Conservation (phyloP, 2,113 vertebrate species). For the Pelecanoides urinatrix region DNA sequence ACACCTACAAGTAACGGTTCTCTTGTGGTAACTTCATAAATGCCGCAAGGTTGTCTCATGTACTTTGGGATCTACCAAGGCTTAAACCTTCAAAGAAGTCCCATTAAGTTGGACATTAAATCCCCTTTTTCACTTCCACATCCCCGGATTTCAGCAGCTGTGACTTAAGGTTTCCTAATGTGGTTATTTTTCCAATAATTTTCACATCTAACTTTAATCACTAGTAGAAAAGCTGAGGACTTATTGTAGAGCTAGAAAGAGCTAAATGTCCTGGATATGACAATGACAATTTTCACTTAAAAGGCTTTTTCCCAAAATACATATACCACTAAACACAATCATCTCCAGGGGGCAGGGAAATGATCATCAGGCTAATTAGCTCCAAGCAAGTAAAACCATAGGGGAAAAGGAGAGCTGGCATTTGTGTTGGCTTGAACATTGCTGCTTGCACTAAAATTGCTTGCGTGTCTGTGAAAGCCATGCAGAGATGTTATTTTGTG, state of each 20-base stretch:
- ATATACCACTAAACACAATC: neutral
- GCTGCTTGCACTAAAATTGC: neutral
- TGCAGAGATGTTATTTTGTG: neutral
- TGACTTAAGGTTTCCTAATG: neutral
- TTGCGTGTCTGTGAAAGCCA: neutral
- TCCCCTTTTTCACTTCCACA: neutral
- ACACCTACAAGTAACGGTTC: neutral
- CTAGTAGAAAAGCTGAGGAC: neutral
- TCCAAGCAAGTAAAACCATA: neutral
- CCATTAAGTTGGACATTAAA: neutral
- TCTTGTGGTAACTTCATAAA: neutral
- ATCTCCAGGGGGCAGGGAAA: slow-evolving; percentile 21
- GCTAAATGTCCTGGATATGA: neutral
- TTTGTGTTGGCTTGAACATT: neutral
- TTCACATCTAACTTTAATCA: neutral
- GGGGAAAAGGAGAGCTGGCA: neutral
- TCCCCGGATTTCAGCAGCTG: neutral
- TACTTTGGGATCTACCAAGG: neutral
- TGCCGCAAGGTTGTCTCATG: neutral
- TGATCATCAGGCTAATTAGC: slow-evolving; percentile 41
- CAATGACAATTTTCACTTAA: slow-evolving; percentile 19
- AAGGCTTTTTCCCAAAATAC: slow-evolving; percentile 24
- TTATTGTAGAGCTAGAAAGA: neutral
- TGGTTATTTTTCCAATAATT: neutral
- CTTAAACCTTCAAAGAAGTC: neutral